Base-by-base conservation (phyloP, 2,888 invertebrate species). In the Rhamnusium bicolor region DNA sequence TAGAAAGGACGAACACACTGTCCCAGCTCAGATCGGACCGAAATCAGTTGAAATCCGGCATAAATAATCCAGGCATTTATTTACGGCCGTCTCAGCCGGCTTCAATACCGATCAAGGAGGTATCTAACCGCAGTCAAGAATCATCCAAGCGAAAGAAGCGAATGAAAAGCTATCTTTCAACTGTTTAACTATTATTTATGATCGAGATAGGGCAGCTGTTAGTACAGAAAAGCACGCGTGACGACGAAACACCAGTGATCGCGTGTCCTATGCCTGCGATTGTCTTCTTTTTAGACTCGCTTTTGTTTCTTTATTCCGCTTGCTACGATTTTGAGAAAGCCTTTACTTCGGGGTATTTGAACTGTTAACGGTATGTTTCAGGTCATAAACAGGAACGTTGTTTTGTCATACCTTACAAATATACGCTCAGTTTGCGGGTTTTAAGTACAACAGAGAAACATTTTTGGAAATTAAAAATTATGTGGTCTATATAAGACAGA, bases 131-230 rank as follows among this genome's bases (percentile, higher is more conserved):
- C 81, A 78, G 76, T 78, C 74, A 79, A 71, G 72, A 82, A 78
- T 79, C 85, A 84, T 77, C 82, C 78, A 81, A 80, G 81, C 84
- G 85, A 82, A 81, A 85, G 81, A 78, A 78, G 70, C 72, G 78
- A 72, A 82, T 84, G 82, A 85, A 86, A 84, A 80, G 83, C 79
- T 78, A 83, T 83, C 84, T 83, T 84, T 84, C 83, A 82, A 83
- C 82, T 83, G 81, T 84, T 84, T 83, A 81, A 76, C 79, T 82
- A 84, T 86, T 85, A 85, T 86, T 86, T 84, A 86, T 84, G 82
- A 84, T 81, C 79, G 74, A 76, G 78, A 78, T 75, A 72, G 74
- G 71, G 80, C 85, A 85, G 85, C 82, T 84, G 84, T 82, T 80
- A 78, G 74, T 66, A 58, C 71, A 71, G 77, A 79, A 78, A 79